These are phyloP conservation scores for Bos indicus DNA, from an alignment of 2,113 vertebrate genomes.

Conservation along the genomic window DNA sequence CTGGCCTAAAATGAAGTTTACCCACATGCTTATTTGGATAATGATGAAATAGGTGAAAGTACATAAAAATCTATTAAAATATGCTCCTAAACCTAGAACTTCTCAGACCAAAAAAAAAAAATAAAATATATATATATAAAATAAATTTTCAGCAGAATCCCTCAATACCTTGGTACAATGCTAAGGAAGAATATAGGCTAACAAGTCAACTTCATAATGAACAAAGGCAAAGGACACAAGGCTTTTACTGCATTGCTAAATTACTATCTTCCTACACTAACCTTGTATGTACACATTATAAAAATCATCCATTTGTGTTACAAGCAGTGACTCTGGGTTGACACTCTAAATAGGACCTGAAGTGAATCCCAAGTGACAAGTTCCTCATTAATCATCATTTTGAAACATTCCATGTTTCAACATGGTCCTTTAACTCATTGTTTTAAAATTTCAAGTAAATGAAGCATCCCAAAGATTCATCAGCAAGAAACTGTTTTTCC, in stretches of 20 bases:
- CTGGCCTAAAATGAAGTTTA: neutral
- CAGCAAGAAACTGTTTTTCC: conserved; percentile 52
- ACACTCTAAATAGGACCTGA: conserved; percentile 76
- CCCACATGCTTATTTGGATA: neutral
- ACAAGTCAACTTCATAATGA: conserved; percentile 55
- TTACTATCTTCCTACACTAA: conserved; percentile 73
- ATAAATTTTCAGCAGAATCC: conserved; percentile 14
- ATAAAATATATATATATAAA: neutral
- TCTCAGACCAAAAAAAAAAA: neutral
- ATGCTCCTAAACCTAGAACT: neutral
- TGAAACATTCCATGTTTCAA: conserved; percentile 72
- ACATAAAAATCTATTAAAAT: conserved; percentile 13
- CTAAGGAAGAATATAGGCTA: conserved; percentile 43
- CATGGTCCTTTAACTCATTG: conserved; percentile 72
- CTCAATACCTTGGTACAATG: neutral
- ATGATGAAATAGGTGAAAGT: neutral
- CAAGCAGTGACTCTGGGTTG: conserved; percentile 76
- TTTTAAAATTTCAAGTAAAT: conserved; percentile 72
- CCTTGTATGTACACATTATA: conserved; percentile 76
- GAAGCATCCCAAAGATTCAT: conserved; percentile 56
- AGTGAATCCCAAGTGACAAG: conserved; percentile 79
- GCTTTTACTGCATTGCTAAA: conserved; percentile 65
- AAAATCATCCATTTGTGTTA: conserved; percentile 82
- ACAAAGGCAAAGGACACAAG: conserved; percentile 67
- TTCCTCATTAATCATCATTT: conserved; percentile 81